Evolutionary conservation across 1,140 invertebrate genomes (phyloP), one percentile per base, ranked within the genome.

Genomic region (Drosophila trapezifrons): DNA sequence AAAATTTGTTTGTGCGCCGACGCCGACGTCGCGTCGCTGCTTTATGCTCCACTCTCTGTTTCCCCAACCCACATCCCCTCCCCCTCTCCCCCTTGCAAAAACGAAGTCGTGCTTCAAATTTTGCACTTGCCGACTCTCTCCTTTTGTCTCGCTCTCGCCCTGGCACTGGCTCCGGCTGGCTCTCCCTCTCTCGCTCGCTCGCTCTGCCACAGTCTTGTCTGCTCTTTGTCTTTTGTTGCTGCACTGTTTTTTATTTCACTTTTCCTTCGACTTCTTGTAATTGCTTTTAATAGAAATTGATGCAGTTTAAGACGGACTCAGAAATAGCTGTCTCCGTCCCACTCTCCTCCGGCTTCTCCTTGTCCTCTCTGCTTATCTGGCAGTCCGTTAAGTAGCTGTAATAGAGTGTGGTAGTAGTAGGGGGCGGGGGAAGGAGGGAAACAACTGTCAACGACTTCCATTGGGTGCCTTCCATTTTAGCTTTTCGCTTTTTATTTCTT

Each of bases 251-350:
- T 71, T 72, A 71, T 58, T 72, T 71, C 66, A 69, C 69, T 72
- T 58, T 72, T 71, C 69, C 18, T 58, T 71, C 66, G 42, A 71
- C 69, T 71, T 58, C 69, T 58, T 87, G 83, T 87, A 87, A 87
- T 87, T 87, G 83, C 83, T 89, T 90, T 90, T 89, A 89, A 89
- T 90, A 90, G 87, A 87, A 87, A 87, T 83, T 87, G 76, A 70
- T 83, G 82, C 65, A 86, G 82, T 72, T 86, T 83, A 54, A 62
- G 59, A 47, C 64, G 46, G 62, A 38, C 25, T 79, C 66, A 85
- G 54, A 76, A 76, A 57, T 69, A 69, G 58, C 75, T 77, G 51
- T 58, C 54, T 40, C 38, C 56, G 43, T 40, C 25, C 18, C 42
- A 29, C 42, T 10, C 29, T 47, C 18, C 58, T 40, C 38, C n/a